Evolutionary conservation across 2,797 vertebrate species (phyloP), one percentile per base, ranked within the genome.

Genomic region (Parauchenoglanis ngamensis): DNA sequence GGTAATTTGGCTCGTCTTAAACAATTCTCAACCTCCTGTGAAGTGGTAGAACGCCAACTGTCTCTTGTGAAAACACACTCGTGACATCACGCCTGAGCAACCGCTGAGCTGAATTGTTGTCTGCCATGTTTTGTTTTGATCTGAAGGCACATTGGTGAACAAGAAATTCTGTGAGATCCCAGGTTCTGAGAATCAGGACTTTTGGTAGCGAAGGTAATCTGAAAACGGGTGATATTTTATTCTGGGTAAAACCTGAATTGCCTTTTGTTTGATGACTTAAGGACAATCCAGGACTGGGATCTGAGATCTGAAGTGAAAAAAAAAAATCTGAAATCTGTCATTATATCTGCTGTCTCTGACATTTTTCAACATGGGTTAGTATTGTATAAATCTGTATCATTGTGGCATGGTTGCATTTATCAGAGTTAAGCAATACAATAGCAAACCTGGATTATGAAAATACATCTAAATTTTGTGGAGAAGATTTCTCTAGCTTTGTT

Each of bases 61-160:
- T 52, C 40, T 49, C 61, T 65, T 82, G 59, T 82, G 15, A 49
- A 82, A 82, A 67, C 79, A 49, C 17, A 19, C 8, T 67, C 61
- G 1, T 83, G 17, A 54, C 44, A 19, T 83, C 2, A 3, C 21
- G 46, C n/a, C n/a, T 12, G 63, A 68, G 68, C 35, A 49, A 65
- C 59, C 21, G 7, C 61, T 52, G 63, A 31, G 46, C 44, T 67
- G 57, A 44, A 61, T 25, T 80, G 35, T 61, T 44, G 35, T n/a
- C 78, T 46, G 23, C 31, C 40, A 3, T 17, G 78, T 46, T 46
- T 81, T n/a, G 81, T 52, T 83, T 83, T 67, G 63, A 83, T 52
- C 17, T 52, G 78, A 57, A 40, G 10, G 17, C 54, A 35, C 11
- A 12, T 46, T 35, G 21, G 25, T 23, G 46, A 67, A 13, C 8